Base-by-base conservation (phyloP, 1,140 invertebrate species). In the Centruroides vittatus region DNA sequence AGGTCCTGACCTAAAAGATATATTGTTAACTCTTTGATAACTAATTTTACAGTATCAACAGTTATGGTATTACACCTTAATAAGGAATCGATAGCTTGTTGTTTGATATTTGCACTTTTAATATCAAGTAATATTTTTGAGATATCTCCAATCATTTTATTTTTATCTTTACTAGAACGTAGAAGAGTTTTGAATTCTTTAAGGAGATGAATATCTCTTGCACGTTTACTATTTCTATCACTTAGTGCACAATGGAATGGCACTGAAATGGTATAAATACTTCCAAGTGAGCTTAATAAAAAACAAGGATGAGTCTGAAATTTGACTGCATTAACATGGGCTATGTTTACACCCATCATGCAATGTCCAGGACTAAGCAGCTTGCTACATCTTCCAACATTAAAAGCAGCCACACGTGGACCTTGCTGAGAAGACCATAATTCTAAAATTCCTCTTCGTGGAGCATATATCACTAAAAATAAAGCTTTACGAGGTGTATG, bases 391-490 rank as follows among this genome's bases (percentile, higher is more conserved):
- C 91, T 93, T 41, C 84, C 84, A 2, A 91, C 88, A 64, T 85
- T 86, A 75, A 96, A 96, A 0, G 88, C 88, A 47, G 88, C 87
- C 11, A 97, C 85, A 74, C 90, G 83, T 11, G 83, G 84, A 3
- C 93, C 93, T 69, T 87, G 82, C 71, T 90, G 88, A 58, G 89
- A 79, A 3, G 83, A 80, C 85, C 89, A 93, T 64, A 93, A 86
- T 73, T 95, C 90, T 57, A 95, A 75, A 35, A 88, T 78, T 41
- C 88, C 88, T 70, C 88, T 80, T 64, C 86, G 84, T 0, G 89
- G 84, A 3, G 87, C 84, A 77, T 93, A 93, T 60, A 94, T 88
- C 1, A 89, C 80, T 53, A 94, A 74, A 73, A 93, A 93, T 13
- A 86, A 71, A 0, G 86, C 85, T 35, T 71, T 65, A 55, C 79